A percentile compares a stretch with the other conserved stretches of the same genome.
Conservation (phyloP, 2,797 vertebrate species). For the Telmatherina bonti region DNA sequence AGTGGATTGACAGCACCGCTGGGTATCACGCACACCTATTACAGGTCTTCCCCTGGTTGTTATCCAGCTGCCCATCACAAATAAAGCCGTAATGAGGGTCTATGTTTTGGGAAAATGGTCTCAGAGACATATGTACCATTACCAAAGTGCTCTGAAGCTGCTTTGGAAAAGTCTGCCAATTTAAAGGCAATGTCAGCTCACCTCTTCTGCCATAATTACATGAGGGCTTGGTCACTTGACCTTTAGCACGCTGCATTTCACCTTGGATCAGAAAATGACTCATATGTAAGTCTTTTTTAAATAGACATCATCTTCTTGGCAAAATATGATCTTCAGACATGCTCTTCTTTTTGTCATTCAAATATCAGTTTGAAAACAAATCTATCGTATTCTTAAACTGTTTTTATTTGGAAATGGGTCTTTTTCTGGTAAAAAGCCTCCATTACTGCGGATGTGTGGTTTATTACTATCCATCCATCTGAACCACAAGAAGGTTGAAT, state of each 20-base stretch:
- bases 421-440: not conserved
- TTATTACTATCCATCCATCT: not conserved
- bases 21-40: not conserved
- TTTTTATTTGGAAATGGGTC: not conserved
- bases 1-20: not conserved
- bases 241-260: slow-evolving; percentile 2
- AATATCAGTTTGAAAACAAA: not conserved
- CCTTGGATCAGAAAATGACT: not conserved
- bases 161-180: not conserved
- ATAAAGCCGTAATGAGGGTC: not conserved
- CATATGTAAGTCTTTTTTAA: not conserved
- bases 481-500: not conserved
- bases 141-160: slow-evolving; percentile 3
- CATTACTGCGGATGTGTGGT: not conserved
- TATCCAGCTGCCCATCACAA: not conserved
- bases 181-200: not conserved
- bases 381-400: not conserved
- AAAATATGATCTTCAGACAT: not conserved
- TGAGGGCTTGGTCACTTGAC: slow-evolving; percentile 17
- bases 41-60: not conserved
- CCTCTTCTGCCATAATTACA: slow-evolving; percentile 1
- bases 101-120: not conserved
- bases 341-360: not conserved
- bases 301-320: not conserved
- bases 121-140: not conserved